Evolutionary conservation across 37 sponge, comb jelly and placozoan species (phyloP), one percentile per base, ranked within the genome.

Genomic region (Geodia barretti): DNA sequence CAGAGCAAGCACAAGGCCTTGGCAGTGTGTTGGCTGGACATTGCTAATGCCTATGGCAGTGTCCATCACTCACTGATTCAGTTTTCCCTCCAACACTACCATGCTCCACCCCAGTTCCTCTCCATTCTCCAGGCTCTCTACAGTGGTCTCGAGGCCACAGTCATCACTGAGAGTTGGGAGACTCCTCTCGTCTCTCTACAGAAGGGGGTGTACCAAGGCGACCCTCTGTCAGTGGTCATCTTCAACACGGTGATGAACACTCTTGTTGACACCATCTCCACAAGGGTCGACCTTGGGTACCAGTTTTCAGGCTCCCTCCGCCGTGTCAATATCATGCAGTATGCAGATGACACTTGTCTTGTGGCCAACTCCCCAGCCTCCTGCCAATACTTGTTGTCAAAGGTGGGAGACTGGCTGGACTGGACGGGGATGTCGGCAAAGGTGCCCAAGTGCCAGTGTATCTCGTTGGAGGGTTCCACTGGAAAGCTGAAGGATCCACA

Each of bases 41-140:
- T 80, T 25, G 72, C 72, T 5, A 80, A 80, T 59, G 81, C 81
- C 2, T 80, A 80, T 38, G 81, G 81, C 25, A 69, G 72, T 69
- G 81, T 80, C 14, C 81, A 69, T 28, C 81, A 80, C 32, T 4
- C 31, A 5, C 72, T 80, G 2, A 80, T 80, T 2, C 33, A 32
- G 35, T 80, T 71, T 62, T 11, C 81, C 72, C 60, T 80, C 32
- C 11, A 59, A 40, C 81, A 80, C 72, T 81, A 81, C 39, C 72
- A 81, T 31, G 62, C 73, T 1, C 82, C 82, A 0, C 58, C 23
- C 36, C 63, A 60, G 3, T 62, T 81, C 73, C 31, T 30, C n/a
- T 35, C 26, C 0, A 61, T 35, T 26, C 24, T 81, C 30, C 9
- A 24, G 29, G 34, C 37, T 33, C 63, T 72, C 47, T 70, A 81